Base-by-base conservation (phyloP, 2,113 vertebrate genomes). In the Nibea albiflora region DNA sequence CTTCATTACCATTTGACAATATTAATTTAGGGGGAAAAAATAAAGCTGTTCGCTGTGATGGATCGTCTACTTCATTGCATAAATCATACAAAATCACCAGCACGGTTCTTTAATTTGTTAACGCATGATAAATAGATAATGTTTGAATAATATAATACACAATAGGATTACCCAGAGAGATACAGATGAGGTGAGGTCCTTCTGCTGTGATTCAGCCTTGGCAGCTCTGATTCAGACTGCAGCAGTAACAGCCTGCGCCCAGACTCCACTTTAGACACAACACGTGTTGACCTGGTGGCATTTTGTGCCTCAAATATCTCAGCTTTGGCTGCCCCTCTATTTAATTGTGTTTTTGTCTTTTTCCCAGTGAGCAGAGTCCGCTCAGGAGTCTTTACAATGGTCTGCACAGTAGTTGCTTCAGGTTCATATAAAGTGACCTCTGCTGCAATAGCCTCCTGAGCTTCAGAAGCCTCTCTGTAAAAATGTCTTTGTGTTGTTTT, bases 81-180 rank as follows among this genome's bases (percentile, higher is more conserved):
- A 20, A 53, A 4, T 52, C 6, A 0, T 52, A 28, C 66, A 76
- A 62, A 80, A 68, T 47, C 42, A 39, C 10, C 35, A 57, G 10
- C 26, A 26, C n/a, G 14, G 7, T 6, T 53, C 5, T 71, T 50
- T 35, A 28, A 77, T 60, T 58, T 76, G 22, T 44, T 47, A 19
- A 56, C 1, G 1, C 12, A 54, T 47, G 49, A 67, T 77, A 31
- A 24, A 53, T 19, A 39, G 24, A 79, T 64, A 56, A 42, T 58
- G 6, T 2, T 44, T 53, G 28, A 62, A 74, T 57, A 44, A 61
- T 47, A 24, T 28, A 11, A 19, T 11, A n/a, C 46, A 75, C 20
- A 72, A 57, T 70, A 12, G 61, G 16, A 85, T 92, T 92, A 91
- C 90, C 85, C 89, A 65, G 60, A 77, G 17, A 92, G 83, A 66